Evolutionary conservation across 2,797 vertebrate species (phyloP).

Genomic region (Cirrhinus molitorella): DNA sequence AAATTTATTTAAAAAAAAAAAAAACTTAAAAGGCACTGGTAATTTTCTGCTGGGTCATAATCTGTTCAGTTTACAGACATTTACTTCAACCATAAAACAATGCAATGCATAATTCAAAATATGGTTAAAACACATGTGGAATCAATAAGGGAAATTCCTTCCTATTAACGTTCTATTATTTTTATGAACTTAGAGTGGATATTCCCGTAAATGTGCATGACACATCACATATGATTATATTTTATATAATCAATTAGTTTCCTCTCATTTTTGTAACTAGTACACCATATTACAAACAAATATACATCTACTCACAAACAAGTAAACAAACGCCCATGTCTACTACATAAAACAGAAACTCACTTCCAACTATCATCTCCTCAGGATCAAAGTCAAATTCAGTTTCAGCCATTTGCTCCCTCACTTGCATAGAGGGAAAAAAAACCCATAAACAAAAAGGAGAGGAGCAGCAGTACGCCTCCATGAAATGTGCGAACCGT

Average conservation of each 20-base stretch:
- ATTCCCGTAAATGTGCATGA: neutral
- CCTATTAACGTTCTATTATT: neutral
- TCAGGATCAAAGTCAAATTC: slow-evolving; percentile 1
- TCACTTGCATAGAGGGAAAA: neutral
- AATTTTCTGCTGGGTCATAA: neutral
- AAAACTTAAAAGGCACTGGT: neutral
- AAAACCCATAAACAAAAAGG: slow-evolving; percentile 11
- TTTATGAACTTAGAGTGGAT: neutral
- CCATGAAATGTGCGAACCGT: slow-evolving; percentile 19
- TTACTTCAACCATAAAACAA: neutral
- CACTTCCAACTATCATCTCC: neutral
- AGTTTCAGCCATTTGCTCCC: slow-evolving; percentile 8
- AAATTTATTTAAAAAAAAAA: neutral
- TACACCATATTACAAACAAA: neutral
- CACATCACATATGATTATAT: neutral
- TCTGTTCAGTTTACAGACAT: neutral
- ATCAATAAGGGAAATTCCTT: neutral
- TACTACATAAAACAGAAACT: neutral
- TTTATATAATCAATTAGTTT: neutral
- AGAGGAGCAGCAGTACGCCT: neutral
- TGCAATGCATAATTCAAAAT: neutral
- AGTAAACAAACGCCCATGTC: neutral
- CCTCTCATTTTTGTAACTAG: too few relatives aligned
- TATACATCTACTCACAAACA: neutral
- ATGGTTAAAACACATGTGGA: neutral